Percentiles rank a stretch among this genome's conserved stretches.
Evolutionary conservation across 1,140 invertebrate species (phyloP).

Genomic region (Sminthurinus signatus): DNA sequence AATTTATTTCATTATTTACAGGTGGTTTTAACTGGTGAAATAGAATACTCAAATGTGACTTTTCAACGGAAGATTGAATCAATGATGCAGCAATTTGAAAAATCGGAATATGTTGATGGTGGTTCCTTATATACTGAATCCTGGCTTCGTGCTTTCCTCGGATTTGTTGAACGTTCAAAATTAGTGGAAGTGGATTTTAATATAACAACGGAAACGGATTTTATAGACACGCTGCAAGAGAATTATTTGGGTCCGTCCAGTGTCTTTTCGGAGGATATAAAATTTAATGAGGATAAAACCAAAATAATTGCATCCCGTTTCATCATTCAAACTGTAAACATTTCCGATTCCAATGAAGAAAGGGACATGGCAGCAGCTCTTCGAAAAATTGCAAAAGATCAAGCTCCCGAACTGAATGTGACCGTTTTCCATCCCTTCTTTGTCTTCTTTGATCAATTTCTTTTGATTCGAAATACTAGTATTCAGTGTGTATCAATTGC

Average conservation of each 20-base stretch:
- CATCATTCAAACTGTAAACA: conserved; percentile 80
- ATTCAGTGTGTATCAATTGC: conserved; percentile 89
- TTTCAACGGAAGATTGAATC: conserved; percentile 72
- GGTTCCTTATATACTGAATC: conserved; percentile 77
- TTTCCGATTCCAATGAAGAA: conserved; percentile 81
- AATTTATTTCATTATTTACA: conserved; percentile 46
- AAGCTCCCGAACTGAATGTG: conserved; percentile 43
- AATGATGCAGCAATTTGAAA: conserved; percentile 70
- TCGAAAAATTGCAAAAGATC: conserved; percentile 69
- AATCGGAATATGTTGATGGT: conserved; percentile 64
- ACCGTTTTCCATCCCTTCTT: conserved; percentile 92
- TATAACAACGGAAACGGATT: conserved; percentile 62
- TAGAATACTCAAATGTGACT: conserved; percentile 75
- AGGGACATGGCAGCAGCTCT: conserved; percentile 82
- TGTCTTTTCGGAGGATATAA: conserved; percentile 73
- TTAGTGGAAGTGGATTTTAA: conserved; percentile 63
- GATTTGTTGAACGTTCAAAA: conserved; percentile 65
- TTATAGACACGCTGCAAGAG: conserved; percentile 67
- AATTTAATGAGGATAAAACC: conserved; percentile 66
- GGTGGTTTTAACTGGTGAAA: conserved; percentile 76
- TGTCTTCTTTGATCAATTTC: conserved; percentile 92
- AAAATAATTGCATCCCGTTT: conserved; percentile 76
- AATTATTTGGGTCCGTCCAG: conserved; percentile 67
- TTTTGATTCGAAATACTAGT: conserved; percentile 83
- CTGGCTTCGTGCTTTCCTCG: conserved; percentile 78